A percentile compares a stretch with the other conserved stretches of the same genome.
These are phyloP conservation scores for Sebastes umbrosus DNA, from an alignment of 2,797 vertebrate species.

Conservation along the genomic window DNA sequence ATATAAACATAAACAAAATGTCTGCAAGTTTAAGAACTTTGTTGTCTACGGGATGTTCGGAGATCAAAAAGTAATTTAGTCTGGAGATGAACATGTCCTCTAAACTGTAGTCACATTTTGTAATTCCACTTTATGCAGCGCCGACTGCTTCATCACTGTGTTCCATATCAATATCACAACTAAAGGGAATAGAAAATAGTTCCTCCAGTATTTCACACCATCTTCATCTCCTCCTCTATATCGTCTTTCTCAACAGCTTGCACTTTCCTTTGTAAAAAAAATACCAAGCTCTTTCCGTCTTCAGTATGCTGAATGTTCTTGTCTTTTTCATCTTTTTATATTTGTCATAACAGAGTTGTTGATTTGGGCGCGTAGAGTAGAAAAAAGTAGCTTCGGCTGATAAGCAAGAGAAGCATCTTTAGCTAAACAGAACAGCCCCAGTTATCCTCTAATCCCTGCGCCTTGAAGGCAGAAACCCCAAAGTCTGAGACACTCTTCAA, in stretches of 20 bases:
- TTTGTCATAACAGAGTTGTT: slow-evolving; percentile 49
- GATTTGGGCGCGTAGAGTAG: slow-evolving; percentile 13
- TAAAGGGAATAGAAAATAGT: neutral
- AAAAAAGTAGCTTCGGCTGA: slow-evolving; percentile 29
- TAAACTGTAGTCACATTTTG: neutral
- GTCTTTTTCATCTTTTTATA: slow-evolving; percentile 33
- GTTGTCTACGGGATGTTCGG: neutral
- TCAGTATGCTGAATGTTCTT: slow-evolving; percentile 26
- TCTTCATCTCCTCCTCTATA: slow-evolving; percentile 3
- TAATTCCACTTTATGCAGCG: neutral
- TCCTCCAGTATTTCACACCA: neutral
- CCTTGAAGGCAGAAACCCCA: slow-evolving; percentile 15
- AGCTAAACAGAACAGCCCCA: slow-evolving; percentile 36
- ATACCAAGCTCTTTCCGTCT: slow-evolving; percentile 3
- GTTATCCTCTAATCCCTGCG: slow-evolving; percentile 48
- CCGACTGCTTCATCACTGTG: neutral
- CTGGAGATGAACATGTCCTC: neutral
- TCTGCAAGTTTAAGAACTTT: neutral
- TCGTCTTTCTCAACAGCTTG: slow-evolving; percentile 19
- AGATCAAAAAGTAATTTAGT: neutral
- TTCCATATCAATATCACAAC: neutral
- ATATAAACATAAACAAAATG: neutral
- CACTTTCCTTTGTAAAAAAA: slow-evolving; percentile 26
- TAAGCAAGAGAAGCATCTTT: slow-evolving; percentile 50
- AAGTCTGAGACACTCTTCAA: slow-evolving; percentile 47